Evolutionary conservation across 2,797 vertebrate species (phyloP).

Genomic region (Peromyscus attwateri): DNA sequence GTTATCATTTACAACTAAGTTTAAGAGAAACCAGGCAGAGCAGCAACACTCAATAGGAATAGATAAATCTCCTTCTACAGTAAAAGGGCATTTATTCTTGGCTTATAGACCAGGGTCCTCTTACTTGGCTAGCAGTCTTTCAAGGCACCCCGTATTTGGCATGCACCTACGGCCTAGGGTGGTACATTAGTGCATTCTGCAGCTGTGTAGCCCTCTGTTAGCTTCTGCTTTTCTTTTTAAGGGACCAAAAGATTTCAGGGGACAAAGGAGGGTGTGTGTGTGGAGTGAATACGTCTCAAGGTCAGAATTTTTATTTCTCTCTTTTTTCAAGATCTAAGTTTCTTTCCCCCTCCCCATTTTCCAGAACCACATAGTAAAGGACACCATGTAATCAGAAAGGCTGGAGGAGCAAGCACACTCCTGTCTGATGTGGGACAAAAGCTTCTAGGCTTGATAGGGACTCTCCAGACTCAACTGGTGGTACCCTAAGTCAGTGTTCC

Average conservation of each 20-base stretch:
- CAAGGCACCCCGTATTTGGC: conserved; percentile 71
- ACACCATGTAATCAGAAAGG: background rate
- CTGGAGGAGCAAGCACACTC: background rate
- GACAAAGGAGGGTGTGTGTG: background rate
- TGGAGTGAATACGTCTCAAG: background rate
- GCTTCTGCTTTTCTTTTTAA: conserved; percentile 54
- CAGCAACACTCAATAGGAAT: conserved; percentile 17
- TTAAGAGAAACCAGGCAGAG: background rate
- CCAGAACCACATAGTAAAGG: background rate
- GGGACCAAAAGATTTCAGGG: background rate
- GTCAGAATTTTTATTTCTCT: background rate
- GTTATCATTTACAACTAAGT: background rate
- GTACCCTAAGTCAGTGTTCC: too few relatives aligned
- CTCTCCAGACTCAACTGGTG: background rate
- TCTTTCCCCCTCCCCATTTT: background rate
- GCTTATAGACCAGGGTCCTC: conserved; percentile 72
- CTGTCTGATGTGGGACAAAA: background rate
- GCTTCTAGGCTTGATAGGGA: background rate
- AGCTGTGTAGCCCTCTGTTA: background rate
- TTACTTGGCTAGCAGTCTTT: conserved; percentile 72
- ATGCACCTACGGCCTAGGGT: background rate
- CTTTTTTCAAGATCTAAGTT: background rate
- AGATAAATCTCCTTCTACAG: conserved; percentile 35
- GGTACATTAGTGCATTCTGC: background rate
- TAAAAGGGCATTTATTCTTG: conserved; percentile 60